A percentile compares a stretch with the other conserved stretches of the same genome.
phyloP scores from a whole-genome alignment of 1,140 invertebrate species.

The Gryon sp. region DNA sequence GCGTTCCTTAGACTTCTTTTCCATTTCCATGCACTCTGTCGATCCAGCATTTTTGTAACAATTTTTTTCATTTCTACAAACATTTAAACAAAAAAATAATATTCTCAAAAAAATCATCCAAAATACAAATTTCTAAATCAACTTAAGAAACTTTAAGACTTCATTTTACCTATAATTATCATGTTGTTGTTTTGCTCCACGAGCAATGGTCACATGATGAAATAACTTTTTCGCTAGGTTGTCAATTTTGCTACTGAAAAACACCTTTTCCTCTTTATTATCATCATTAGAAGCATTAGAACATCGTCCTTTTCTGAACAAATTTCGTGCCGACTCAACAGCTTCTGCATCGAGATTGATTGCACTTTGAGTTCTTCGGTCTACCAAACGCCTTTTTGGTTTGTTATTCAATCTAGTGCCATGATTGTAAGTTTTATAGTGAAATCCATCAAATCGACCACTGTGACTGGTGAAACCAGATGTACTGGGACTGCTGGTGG shows the following conservation, averaged over 20 bases:
- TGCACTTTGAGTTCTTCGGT: slow-evolving; percentile 85
- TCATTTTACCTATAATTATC: slow-evolving; percentile 49
- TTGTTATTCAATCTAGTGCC: slow-evolving; percentile 74
- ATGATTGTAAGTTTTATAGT: slow-evolving; percentile 13
- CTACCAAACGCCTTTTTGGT: slow-evolving; percentile 79
- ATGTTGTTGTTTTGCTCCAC: slow-evolving; percentile 67
- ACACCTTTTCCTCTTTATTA: slow-evolving; percentile 70
- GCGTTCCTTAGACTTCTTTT: slow-evolving; percentile 82
- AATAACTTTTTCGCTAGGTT: slow-evolving; percentile 75
- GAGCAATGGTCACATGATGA: slow-evolving; percentile 70
- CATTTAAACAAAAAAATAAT: not conserved
- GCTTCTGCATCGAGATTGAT: slow-evolving; percentile 85
- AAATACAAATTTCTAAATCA: not conserved
- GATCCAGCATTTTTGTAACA: slow-evolving; percentile 84
- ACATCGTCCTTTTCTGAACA: slow-evolving; percentile 71
- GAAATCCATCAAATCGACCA: slow-evolving; percentile 76
- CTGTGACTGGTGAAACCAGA: slow-evolving; percentile 79
- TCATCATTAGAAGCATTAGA: slow-evolving; percentile 72
- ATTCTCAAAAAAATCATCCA: no score
- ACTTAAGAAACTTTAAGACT: not conserved
- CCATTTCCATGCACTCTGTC: slow-evolving; percentile 81
- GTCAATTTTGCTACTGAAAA: slow-evolving; percentile 75
- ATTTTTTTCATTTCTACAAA: slow-evolving; percentile 81
- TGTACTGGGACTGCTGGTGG: slow-evolving; percentile 2
- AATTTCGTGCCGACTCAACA: slow-evolving; percentile 81